Evolutionary conservation across 2,113 vertebrate species (phyloP).

Genomic region (Pelecanoides urinatrix): DNA sequence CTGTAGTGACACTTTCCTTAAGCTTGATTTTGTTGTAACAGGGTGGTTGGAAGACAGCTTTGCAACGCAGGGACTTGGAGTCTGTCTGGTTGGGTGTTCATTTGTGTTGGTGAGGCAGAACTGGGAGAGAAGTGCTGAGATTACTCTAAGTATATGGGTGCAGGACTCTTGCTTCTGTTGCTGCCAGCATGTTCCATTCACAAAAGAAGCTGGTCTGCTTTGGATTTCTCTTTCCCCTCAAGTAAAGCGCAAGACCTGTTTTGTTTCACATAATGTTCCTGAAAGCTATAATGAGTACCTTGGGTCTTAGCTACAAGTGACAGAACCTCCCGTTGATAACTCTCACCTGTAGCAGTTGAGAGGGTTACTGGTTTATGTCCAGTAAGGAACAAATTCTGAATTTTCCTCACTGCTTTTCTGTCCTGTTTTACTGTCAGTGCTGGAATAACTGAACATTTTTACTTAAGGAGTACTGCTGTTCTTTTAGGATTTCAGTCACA

Average conservation of each 20-base stretch:
- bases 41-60: background rate
- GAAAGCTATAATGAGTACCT: background rate
- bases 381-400: background rate
- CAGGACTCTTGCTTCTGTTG: background rate
- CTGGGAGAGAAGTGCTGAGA: background rate
- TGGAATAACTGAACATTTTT: background rate
- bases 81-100: background rate
- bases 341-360: background rate
- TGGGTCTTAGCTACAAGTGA: background rate
- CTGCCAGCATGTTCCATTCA: background rate
- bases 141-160: background rate
- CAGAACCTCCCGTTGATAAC: background rate
- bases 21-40: background rate
- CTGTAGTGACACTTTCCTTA: background rate
- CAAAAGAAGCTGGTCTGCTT: background rate
- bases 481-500: background rate
- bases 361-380: background rate
- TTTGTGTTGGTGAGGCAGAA: background rate
- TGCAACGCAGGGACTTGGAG: fast-evolving
- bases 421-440: background rate
- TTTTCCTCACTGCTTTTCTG: background rate
- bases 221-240: background rate
- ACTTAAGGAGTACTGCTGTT: background rate
- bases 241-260: background rate
- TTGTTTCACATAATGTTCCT: background rate